Evolutionary conservation across 2,888 invertebrate species (phyloP).

Genomic region (Diaphora mendica): DNA sequence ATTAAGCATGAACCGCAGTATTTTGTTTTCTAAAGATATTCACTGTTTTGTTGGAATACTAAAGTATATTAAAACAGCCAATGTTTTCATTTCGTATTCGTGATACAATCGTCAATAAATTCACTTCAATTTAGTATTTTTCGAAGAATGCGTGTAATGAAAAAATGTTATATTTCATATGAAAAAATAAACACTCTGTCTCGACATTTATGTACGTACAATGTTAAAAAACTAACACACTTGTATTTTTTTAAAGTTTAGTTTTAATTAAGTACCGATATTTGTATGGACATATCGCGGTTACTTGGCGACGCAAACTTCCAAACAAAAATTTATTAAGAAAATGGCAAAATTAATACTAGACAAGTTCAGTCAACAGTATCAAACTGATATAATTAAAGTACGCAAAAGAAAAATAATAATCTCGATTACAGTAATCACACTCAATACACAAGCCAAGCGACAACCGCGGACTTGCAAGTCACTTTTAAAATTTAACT

Average conservation of each 20-base stretch:
- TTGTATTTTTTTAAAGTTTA: conserved; percentile 50
- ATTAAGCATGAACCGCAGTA: conserved; percentile 24
- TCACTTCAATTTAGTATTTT: conserved; percentile 30
- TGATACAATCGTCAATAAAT: conserved; percentile 20
- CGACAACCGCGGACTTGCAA: conserved; percentile 43
- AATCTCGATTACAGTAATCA: conserved; percentile 22
- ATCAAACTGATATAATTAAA: conserved; percentile 2
- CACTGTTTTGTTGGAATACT: conserved; percentile 19
- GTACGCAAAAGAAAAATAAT: conserved; percentile 1
- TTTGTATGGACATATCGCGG: conserved; percentile 73
- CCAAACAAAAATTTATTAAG: not conserved
- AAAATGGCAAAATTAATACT: conserved; percentile 15
- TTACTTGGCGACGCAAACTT: conserved; percentile 31
- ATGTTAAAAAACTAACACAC: conserved; percentile 74
- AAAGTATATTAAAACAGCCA: conserved; percentile 32
- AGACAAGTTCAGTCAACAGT: conserved; percentile 12
- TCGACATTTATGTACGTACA: conserved; percentile 60
- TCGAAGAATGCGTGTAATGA: conserved; percentile 53
- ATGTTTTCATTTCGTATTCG: conserved; percentile 20
- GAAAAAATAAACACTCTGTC: conserved; percentile 81
- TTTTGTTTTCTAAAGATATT: conserved; percentile 12
- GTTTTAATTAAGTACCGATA: conserved; percentile 61
- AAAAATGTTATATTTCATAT: conserved; percentile 62
- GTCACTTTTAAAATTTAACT: conserved; percentile 54
- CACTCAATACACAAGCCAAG: conserved; percentile 21